Evolutionary conservation across 2,888 invertebrate genomes (phyloP), one percentile per base, ranked within the genome.

Genomic region (Julus scanicus): DNA sequence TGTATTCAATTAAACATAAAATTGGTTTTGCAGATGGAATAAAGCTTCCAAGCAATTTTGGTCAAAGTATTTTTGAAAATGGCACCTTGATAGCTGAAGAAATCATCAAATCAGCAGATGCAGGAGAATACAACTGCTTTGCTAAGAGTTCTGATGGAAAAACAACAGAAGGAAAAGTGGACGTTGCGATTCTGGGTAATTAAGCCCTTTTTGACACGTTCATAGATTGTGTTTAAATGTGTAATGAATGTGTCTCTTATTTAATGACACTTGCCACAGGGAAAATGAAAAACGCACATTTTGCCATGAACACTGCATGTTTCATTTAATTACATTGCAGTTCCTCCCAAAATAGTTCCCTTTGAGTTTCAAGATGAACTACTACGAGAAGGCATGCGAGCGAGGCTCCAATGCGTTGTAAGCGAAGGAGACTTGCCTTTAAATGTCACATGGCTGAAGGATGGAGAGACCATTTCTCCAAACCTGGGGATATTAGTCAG

Each of bases 391-490:
- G 95, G 95, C 93, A 95, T 95, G 95, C 94, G 95, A 92, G 96
- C 96, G 91, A 94, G 95, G 93, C 95, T 95, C 92, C 95, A 96
- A 92, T 96, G 96, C 93, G 95, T 95, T 92, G 95, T 96, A 92
- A 95, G 95, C 92, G 94, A 95, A 91, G 96, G 96, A 91, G 96
- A 96, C 93, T 94, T 95, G 91, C 96, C 96, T 90, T 93, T 97
- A 90, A 94, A 94, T 92, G 95, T 96, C 92, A 94, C 94, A 92
- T 96, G 96, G 96, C 94, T 95, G 91, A 96, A 96, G 94, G 96
- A 96, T 93, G 96, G 95, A 93, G 95, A 91, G 94, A 95, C 93
- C 93, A 40, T 88, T 15, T 37, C 88, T 53, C 80, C 83, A 48
- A 71, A 86, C 37, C 87, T 87, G 1, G 86, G 86, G 29, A 53